Percentiles rank a stretch among this genome's conserved stretches.
phyloP scores from a whole-genome alignment of 2,888 invertebrate species.

The Coleophora deauratella region DNA sequence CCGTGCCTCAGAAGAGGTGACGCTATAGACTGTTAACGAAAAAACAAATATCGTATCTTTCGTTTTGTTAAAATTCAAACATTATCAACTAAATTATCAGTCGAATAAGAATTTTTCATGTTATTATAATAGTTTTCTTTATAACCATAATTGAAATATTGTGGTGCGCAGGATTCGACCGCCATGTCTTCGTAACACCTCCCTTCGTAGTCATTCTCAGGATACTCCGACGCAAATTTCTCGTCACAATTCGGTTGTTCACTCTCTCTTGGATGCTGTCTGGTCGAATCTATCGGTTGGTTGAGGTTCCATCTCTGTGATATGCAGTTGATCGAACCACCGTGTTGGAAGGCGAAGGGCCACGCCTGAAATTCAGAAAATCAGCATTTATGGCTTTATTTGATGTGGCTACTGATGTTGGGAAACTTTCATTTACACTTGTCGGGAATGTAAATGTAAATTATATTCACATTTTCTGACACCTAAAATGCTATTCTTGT shows the following conservation, averaged over 20 bases:
- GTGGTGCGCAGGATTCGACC: conserved; percentile 38
- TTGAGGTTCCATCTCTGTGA: conserved; percentile 61
- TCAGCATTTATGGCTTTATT: not conserved
- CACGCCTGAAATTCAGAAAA: conserved; percentile 77
- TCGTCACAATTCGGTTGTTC: conserved; percentile 28
- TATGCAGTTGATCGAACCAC: conserved; percentile 24
- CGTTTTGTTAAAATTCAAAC: conserved; percentile 10
- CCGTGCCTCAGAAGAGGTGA: too few relatives aligned
- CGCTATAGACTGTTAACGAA: too few relatives aligned
- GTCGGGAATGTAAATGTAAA: too few relatives aligned
- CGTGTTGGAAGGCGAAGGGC: conserved; percentile 85
- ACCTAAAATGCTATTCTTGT: too few relatives aligned
- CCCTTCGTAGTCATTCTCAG: conserved; percentile 59
- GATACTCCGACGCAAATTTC: conserved; percentile 42
- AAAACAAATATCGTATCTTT: too few relatives aligned
- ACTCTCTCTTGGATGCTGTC: conserved; percentile 11
- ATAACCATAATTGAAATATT: conserved; percentile 56
- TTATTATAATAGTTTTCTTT: conserved; percentile 59
- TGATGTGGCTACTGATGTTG: too few relatives aligned
- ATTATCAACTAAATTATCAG: conserved; percentile 50
- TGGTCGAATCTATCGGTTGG: conserved; percentile 25
- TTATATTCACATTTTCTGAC: too few relatives aligned
- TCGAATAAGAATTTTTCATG: conserved; percentile 39
- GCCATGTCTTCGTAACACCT: conserved; percentile 45
- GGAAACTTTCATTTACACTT: too few relatives aligned